These are phyloP conservation scores for Cryptocheilus praepositus DNA, from an alignment of 2,888 invertebrate species.

Conservation along the genomic window DNA sequence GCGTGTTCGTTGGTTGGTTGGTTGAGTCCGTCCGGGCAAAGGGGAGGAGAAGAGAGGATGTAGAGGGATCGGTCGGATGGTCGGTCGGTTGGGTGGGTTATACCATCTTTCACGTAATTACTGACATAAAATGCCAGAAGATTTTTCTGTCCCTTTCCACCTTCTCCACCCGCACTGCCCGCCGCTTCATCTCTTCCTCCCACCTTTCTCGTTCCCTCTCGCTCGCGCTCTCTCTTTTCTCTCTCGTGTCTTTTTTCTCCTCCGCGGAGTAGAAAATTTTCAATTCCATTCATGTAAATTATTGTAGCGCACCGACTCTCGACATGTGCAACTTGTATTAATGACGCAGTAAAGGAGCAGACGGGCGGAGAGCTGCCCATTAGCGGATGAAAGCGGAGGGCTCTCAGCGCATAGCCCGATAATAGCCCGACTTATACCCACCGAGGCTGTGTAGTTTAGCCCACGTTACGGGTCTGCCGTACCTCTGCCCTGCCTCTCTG, in stretches of 20 bases:
- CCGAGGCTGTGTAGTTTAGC: constrained; percentile 71
- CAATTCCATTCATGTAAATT: constrained; percentile 75
- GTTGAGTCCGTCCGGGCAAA: constrained; percentile 34
- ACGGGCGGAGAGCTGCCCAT: constrained; percentile 74
- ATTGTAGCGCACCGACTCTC: constrained; percentile 74
- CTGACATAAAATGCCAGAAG: constrained; percentile 70
- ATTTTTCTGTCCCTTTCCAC: constrained; percentile 55
- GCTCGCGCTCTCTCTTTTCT: no score
- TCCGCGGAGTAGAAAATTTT: constrained; percentile 73
- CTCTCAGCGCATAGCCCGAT: constrained; percentile 74
- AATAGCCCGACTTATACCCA: constrained; percentile 74
- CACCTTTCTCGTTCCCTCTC: constrained; percentile 26
- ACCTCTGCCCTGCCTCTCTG: constrained; percentile 50
- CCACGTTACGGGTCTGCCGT: constrained; percentile 67
- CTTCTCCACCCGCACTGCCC: constrained; percentile 31
- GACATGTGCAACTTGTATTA: constrained; percentile 75
- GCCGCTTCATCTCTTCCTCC: constrained; percentile 39
- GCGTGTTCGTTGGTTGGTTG: constrained; percentile 58
- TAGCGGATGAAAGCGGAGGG: constrained; percentile 75
- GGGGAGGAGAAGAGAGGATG: constrained; percentile 33
- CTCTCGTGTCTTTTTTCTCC: constrained; percentile 69
- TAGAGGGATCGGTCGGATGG: constrained; percentile 40
- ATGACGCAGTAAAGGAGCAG: constrained; percentile 75
- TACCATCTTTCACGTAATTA: constrained; percentile 72
- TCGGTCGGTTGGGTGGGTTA: constrained; percentile 56